phyloP scores from a whole-genome alignment of 2,113 vertebrate genomes.

The Pluvianellus socialis region DNA sequence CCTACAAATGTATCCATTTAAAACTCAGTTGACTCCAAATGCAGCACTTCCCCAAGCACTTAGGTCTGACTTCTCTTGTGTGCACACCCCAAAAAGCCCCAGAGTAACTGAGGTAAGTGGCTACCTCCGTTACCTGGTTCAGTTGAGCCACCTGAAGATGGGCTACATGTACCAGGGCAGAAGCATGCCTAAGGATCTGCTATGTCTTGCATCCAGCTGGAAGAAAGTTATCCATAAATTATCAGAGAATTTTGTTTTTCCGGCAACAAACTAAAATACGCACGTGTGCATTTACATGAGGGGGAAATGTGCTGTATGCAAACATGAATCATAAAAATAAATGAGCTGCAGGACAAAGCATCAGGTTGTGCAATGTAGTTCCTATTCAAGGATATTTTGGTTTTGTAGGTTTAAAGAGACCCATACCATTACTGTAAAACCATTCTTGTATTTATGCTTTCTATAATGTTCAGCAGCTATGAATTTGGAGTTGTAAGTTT shows the following conservation, averaged over 20 bases:
- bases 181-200: not conserved
- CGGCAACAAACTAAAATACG: not conserved
- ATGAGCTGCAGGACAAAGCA: not conserved
- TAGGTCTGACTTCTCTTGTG: not conserved
- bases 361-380: not conserved
- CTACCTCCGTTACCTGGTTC: not conserved
- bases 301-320: not conserved
- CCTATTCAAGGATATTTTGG: not conserved
- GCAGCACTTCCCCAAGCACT: not conserved
- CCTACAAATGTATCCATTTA: not conserved
- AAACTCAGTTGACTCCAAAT: not conserved
- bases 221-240: not conserved
- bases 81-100: not conserved
- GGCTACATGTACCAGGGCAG: not conserved
- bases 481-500: slow-evolving; percentile 70
- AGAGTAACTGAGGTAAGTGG: not conserved
- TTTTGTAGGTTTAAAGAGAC: not conserved
- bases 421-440: not conserved
- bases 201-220: not conserved
- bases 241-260: not conserved
- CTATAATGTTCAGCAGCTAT: slow-evolving; percentile 26
- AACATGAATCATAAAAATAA: not conserved
- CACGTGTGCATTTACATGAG: fast-evolving
- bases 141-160: not conserved
- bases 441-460: slow-evolving; percentile 43